phyloP scores from a whole-genome alignment of 2,888 invertebrate species.

The Galeruca laticollis region DNA sequence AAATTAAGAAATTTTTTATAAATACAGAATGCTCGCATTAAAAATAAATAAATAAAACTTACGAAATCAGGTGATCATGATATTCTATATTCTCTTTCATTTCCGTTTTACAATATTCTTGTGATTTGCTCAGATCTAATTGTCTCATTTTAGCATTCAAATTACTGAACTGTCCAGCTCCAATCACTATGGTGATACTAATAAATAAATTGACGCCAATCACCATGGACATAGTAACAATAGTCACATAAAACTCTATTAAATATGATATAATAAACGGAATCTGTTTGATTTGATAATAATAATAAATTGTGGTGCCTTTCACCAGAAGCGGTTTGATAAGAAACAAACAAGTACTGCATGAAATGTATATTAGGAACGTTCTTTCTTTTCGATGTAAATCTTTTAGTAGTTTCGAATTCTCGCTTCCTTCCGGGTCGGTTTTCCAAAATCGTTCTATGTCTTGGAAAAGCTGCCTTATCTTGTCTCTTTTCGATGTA shows the following conservation, averaged over 20 bases:
- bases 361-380: conserved; percentile 38
- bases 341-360: conserved; percentile 43
- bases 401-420: conserved; percentile 26
- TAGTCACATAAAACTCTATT: conserved; percentile 43
- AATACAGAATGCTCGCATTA: too few species aligned
- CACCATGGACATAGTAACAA: conserved; percentile 44
- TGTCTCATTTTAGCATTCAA: conserved; percentile 39
- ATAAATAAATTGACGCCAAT: conserved; percentile 44
- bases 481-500: conserved; percentile 32
- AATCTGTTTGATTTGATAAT: conserved; percentile 36
- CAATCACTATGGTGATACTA: conserved; percentile 37
- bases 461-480: conserved; percentile 31
- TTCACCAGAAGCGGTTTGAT: conserved; percentile 41
- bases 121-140: conserved; percentile 24
- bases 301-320: conserved; percentile 44
- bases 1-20: too few species aligned
- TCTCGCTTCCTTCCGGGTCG: conserved; percentile 37
- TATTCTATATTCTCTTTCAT: conserved; percentile 38
- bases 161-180: conserved; percentile 43
- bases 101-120: conserved; percentile 24
- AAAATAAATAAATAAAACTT: too few species aligned
- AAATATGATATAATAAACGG: conserved; percentile 40
- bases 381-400: conserved; percentile 26
- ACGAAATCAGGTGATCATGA: conserved; percentile 42
- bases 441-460: conserved; percentile 39